Percentiles rank a stretch among this genome's conserved stretches.
Conservation (phyloP, 2,113 vertebrate genomes). For the Enhydra lutris region DNA sequence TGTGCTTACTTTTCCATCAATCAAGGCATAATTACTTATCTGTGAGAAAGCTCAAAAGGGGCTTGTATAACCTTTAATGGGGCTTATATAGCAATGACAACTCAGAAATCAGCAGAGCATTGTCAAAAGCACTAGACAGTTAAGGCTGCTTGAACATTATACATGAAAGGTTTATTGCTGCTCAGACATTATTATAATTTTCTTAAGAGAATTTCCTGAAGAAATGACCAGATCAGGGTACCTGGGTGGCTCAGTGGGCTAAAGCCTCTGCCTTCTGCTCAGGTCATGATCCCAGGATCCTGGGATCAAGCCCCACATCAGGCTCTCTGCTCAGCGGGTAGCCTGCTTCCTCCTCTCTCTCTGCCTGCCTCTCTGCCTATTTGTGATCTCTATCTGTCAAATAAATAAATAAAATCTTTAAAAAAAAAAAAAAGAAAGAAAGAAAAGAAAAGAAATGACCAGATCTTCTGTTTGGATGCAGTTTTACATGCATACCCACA, state of each 20-base stretch:
- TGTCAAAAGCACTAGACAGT: conserved; percentile 2
- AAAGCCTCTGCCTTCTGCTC: too few relatives aligned
- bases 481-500: not conserved
- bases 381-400: too few relatives aligned
- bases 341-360: too few relatives aligned
- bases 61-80: not conserved
- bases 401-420: too few relatives aligned
- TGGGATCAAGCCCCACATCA: too few relatives aligned
- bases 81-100: conserved; percentile 10
- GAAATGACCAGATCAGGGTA: not conserved
- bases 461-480: not conserved
- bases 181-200: not conserved
- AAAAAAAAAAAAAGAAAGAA: too few relatives aligned
- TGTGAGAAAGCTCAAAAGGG: not conserved
- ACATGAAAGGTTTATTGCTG: not conserved
- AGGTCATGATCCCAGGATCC: too few relatives aligned
- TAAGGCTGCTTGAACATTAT: not conserved
- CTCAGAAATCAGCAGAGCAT: conserved; percentile 10
- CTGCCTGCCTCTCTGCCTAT: too few relatives aligned
- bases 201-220: not conserved
- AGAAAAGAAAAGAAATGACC: not conserved
- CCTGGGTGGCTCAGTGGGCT: too few relatives aligned
- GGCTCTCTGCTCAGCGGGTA: too few relatives aligned
- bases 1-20: conserved; percentile 62
- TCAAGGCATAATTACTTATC: conserved; percentile 58